Base-by-base conservation (phyloP, 1,140 invertebrate species). In the Atta colombica region DNA sequence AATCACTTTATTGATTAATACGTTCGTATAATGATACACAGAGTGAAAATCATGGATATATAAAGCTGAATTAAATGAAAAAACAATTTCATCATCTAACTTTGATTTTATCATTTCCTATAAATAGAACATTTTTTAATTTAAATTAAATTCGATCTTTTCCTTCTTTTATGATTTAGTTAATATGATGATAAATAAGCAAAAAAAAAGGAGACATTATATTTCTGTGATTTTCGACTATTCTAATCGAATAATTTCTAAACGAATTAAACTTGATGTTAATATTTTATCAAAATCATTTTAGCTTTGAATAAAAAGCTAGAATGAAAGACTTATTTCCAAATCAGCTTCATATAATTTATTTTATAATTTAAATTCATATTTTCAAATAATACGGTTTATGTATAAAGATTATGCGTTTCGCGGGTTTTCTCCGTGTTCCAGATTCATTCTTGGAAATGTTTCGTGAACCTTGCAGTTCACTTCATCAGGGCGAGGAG, bases 261-360 rank as follows among this genome's bases (percentile, higher is more conserved):
- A 77, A 63, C 81, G 16, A 88, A 89, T 80, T 88, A 49, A 51
- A 65, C 1, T 35, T 89, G 58, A 66, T 63, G 12, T 88, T 87
- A 92, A 89, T 92, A 88, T 60, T 89, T 86, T 90, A 93, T 35
- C 85, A 90, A 92, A 90, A 89, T 89, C 65, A 87, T 82, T 91
- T 87, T 91, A 72, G 87, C 63, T 86, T 88, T 85, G 28, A 28
- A 53, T 53, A 68, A 88, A 35, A 6, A 74, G 25, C 25, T 25
- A 18, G 8, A 4, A 39, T 35, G 6, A 77, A 53, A 31, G 25
- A 61, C 1, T 75, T 35, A 61, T 77, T 77, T 77, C 21, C 14
- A 75, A 75, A 75, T 58, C 16, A 28, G 2, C 45, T 28, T 71
- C n/a, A 25, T n/a, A 45, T 39, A 39, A 35, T 39, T 39, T 39